phyloP scores from a whole-genome alignment of 2,888 invertebrate genomes.

The Agrochola litura region DNA sequence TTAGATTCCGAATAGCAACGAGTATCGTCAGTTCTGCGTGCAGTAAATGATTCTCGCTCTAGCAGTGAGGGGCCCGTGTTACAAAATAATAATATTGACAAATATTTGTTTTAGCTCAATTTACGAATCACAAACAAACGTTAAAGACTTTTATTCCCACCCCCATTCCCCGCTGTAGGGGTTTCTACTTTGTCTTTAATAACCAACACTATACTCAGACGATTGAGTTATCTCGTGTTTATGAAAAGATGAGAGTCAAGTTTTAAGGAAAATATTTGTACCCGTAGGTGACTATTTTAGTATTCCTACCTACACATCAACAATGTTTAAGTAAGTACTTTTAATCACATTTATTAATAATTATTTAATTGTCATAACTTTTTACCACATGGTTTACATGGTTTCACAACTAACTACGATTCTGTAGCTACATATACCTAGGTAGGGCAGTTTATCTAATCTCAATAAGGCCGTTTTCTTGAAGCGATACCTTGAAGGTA shows the following conservation, averaged over 20 bases:
- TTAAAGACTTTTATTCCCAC: background rate
- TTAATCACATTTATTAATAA: background rate
- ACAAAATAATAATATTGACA: too few relatives aligned
- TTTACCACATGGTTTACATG: background rate
- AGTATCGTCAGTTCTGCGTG: conserved; percentile 26
- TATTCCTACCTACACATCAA: background rate
- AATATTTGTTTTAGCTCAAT: background rate
- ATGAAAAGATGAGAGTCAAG: background rate
- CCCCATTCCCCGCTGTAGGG: too few relatives aligned
- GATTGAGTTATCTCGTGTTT: conserved; percentile 2
- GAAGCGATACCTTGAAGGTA: too few relatives aligned
- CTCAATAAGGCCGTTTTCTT: too few relatives aligned
- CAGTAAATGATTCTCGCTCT: background rate
- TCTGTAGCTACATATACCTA: background rate
- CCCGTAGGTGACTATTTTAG: too few relatives aligned
- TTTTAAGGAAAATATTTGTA: background rate
- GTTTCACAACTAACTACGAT: too few relatives aligned
- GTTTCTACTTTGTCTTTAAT: conserved; percentile 2
- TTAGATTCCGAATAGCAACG: conserved; percentile 48
- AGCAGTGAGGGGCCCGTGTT: background rate
- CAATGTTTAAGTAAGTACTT: too few relatives aligned
- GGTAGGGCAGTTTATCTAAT: too few relatives aligned
- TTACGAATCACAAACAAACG: background rate
- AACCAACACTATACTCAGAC: conserved; percentile 5
- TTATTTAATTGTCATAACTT: background rate